These are phyloP conservation scores for Clusia tigrina DNA, from an alignment of 2,888 invertebrate genomes.

Conservation along the genomic window DNA sequence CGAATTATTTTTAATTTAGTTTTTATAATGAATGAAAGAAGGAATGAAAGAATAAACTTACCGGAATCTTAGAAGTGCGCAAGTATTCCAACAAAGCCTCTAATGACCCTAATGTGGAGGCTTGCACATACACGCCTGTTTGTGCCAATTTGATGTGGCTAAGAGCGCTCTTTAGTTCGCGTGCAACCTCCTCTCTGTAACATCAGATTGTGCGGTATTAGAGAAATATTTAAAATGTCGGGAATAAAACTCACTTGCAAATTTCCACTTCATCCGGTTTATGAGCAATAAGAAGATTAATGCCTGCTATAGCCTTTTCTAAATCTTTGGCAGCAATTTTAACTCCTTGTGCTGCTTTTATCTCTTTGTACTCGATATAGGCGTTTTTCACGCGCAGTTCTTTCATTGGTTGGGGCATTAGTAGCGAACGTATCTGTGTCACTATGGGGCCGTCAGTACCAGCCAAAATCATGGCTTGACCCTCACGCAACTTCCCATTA, in stretches of 20 bases:
- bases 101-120: conserved; percentile 97
- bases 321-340: conserved; percentile 98
- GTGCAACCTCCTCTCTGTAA: conserved; percentile 82
- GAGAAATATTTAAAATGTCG: conserved; percentile 3
- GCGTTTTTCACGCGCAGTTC: conserved; percentile 97
- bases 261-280: conserved; percentile 94
- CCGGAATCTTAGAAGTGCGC: conserved; percentile 90
- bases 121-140: conserved; percentile 98
- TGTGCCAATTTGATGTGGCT: conserved; percentile 91
- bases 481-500: conserved; percentile 92
- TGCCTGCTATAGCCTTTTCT: conserved; percentile 96
- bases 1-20: background rate
- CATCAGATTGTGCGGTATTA: background rate
- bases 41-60: conserved; percentile 66
- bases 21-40: background rate
- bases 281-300: conserved; percentile 90
- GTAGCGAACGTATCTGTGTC: conserved; percentile 93
- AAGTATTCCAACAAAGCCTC: conserved; percentile 96
- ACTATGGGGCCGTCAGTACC: conserved; percentile 99
- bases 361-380: conserved; percentile 93
- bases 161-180: conserved; percentile 86
- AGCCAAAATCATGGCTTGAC: conserved; percentile 93
- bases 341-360: conserved; percentile 96
- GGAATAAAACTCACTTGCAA: conserved; percentile 66
- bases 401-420: conserved; percentile 98